Percentiles rank a stretch among this genome's conserved stretches.
phyloP scores from a whole-genome alignment of 2,113 vertebrate species.

The Aptenodytes forsteri region DNA sequence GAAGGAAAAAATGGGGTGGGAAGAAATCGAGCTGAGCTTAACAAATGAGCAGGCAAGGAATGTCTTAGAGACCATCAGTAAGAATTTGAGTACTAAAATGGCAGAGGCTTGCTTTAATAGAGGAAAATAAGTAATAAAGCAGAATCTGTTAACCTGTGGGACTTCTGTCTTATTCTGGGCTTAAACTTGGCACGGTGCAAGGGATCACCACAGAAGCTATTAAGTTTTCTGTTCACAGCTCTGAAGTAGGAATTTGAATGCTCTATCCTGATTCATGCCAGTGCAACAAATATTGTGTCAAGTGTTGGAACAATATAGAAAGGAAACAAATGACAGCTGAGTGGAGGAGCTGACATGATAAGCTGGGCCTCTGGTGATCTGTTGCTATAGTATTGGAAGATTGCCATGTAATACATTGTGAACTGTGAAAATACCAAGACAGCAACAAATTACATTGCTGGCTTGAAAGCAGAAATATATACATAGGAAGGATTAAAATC shows the following conservation, averaged over 20 bases:
- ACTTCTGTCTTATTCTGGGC: neutral
- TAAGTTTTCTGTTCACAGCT: neutral
- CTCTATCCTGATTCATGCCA: neutral
- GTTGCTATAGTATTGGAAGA: neutral
- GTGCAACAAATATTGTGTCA: neutral
- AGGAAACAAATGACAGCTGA: constrained; percentile 20
- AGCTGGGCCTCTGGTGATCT: neutral
- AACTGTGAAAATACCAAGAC: constrained; percentile 19
- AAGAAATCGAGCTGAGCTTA: neutral
- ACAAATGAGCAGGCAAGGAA: neutral
- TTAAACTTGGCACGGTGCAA: neutral
- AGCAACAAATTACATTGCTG: constrained; percentile 11
- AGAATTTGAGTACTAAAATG: neutral
- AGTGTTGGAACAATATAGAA: neutral
- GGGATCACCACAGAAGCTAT: neutral
- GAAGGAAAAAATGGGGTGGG: accelerated
- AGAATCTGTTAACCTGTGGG: neutral
- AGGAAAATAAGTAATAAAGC: neutral
- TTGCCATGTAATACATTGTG: neutral
- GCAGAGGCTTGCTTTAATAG: neutral
- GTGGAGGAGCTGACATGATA: constrained; percentile 23
- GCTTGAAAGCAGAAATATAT: neutral
- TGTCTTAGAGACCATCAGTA: neutral
- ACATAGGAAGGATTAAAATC: neutral
- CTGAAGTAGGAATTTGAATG: neutral